Evolutionary conservation across 2,888 invertebrate genomes (phyloP).

Genomic region (Acanthacorydalis orientalis): DNA sequence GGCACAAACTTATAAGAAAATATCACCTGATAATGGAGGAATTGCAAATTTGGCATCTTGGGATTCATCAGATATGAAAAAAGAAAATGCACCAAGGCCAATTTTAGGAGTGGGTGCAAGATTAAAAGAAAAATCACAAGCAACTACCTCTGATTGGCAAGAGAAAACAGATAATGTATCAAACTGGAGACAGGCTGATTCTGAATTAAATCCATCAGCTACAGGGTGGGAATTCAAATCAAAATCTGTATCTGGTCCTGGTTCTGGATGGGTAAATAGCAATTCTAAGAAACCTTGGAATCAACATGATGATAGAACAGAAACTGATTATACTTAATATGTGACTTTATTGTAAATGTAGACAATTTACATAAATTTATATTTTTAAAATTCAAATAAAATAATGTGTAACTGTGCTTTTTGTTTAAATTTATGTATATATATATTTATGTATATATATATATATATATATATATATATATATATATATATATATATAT

Average conservation of each 20-base stretch:
- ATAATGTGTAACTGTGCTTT: no score
- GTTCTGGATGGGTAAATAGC: conserved; percentile 12
- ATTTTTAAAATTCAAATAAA: neutral
- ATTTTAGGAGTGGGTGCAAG: conserved; percentile 23
- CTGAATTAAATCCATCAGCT: conserved; percentile 11
- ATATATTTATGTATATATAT: no score
- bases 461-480: no score
- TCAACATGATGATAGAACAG: conserved; percentile 25
- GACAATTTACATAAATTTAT: neutral
- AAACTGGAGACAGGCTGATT: conserved; percentile 4
- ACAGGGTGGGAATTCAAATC: conserved; percentile 12
- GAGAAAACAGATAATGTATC: conserved; percentile 7
- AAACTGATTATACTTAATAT: conserved; percentile 19
- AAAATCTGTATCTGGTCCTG: conserved; percentile 10
- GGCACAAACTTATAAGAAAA: conserved; percentile 6
- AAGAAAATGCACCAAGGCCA: conserved; percentile 18
- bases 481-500: no score
- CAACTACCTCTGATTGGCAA: conserved; percentile 12
- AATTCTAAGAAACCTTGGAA: conserved; percentile 18
- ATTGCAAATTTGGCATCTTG: neutral
- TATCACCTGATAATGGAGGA: neutral
- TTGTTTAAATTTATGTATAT: no score
- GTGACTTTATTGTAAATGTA: neutral
- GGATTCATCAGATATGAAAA: neutral
- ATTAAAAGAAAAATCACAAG: conserved; percentile 12